phyloP scores from a whole-genome alignment of 2,113 vertebrate species.

The Ranitomeya variabilis region DNA sequence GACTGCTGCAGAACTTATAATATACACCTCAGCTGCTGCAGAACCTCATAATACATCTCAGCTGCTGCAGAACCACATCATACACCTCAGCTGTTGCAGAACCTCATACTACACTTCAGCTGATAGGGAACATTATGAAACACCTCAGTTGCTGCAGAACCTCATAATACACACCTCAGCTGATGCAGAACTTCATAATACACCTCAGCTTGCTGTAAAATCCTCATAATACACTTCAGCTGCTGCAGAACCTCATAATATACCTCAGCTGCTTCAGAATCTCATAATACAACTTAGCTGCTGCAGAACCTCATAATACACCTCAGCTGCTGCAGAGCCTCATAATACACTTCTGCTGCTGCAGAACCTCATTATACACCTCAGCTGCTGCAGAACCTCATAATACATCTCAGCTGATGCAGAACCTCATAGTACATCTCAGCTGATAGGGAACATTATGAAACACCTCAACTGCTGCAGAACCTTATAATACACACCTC shows the following conservation, averaged over 20 bases:
- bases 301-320: background rate
- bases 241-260: background rate
- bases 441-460: background rate
- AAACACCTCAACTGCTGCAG: background rate
- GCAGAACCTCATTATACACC: background rate
- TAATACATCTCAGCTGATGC: too few species aligned
- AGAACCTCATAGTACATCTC: background rate
- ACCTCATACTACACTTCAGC: background rate
- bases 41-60: too few species aligned
- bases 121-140: background rate
- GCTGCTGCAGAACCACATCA: too few species aligned
- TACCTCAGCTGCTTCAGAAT: background rate
- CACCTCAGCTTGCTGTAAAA: background rate
- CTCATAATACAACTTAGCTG: background rate
- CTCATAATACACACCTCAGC: background rate
- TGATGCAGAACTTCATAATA: background rate
- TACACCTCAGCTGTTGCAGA: background rate
- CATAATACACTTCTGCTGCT: background rate
- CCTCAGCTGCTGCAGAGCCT: background rate
- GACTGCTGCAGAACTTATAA: too few species aligned
- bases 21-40: too few species aligned
- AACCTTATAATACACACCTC: background rate
- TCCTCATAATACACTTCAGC: background rate
- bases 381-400: too few species aligned
- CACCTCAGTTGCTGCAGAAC: slow-evolving; percentile 6